phyloP scores from a whole-genome alignment of 2,888 invertebrate genomes.

The Erannis defoliaria region DNA sequence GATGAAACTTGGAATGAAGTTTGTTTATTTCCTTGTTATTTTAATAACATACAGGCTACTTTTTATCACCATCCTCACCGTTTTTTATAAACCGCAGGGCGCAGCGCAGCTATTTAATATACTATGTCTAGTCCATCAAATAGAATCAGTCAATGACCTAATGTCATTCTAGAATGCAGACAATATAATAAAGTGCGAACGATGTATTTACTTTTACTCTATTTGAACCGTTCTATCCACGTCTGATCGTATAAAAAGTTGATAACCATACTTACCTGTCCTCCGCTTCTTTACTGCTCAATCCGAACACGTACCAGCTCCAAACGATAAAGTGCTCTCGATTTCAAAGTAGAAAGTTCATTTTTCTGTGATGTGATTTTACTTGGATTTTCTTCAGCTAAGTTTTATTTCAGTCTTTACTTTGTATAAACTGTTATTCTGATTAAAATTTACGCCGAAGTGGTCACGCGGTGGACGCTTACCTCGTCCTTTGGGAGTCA shows the following conservation, averaged over 20 bases:
- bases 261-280: constrained; percentile 58
- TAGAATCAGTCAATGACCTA: background rate
- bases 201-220: constrained; percentile 7
- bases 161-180: background rate
- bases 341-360: constrained; percentile 49
- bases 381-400: constrained; percentile 46
- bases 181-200: background rate
- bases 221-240: constrained; percentile 33
- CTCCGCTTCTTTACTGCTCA: constrained; percentile 38
- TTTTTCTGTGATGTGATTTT: constrained; percentile 45
- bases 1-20: no score
- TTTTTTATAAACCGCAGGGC: no score
- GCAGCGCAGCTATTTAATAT: no score
- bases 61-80: no score
- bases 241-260: constrained; percentile 62
- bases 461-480: constrained; percentile 37
- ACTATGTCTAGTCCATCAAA: no score
- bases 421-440: constrained; percentile 45
- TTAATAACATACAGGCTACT: no score
- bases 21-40: no score
- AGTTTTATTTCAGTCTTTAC: constrained; percentile 47
- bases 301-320: constrained; percentile 37
- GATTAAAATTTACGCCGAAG: constrained; percentile 47
- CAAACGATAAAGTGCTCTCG: constrained; percentile 51
- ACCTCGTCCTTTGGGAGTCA: constrained; percentile 35